Evolutionary conservation across 64 coral and sea anemone genomes (phyloP).

Genomic region (Actinia tenebrosa): DNA sequence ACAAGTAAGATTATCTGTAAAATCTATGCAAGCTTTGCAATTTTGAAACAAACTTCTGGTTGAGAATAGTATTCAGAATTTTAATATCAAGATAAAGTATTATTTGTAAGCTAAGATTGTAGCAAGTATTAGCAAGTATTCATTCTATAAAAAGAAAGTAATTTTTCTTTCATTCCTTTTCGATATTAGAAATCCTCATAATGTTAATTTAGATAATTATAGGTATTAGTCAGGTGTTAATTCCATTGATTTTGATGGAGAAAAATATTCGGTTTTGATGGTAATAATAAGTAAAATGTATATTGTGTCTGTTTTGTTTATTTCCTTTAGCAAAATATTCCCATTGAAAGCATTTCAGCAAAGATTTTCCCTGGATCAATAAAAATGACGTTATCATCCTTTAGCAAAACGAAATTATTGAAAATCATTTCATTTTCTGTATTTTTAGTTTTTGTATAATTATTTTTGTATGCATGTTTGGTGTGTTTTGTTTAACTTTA

Average conservation of each 20-base stretch:
- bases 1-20: background rate
- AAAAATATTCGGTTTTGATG: background rate
- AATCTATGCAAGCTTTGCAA: background rate
- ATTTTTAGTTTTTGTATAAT: no score
- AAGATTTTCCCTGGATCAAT: background rate
- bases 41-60: no score
- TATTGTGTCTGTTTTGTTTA: background rate
- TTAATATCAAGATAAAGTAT: no score
- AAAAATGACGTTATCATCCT: background rate
- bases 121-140: background rate
- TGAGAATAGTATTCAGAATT: no score
- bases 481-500: background rate
- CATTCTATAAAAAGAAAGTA: background rate
- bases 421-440: background rate
- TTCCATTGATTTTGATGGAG: background rate
- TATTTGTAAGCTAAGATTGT: no score
- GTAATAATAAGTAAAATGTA: background rate
- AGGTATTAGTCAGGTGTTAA: background rate
- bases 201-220: background rate
- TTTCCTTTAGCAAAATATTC: background rate
- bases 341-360: background rate
- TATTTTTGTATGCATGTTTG: no score
- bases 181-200: background rate
- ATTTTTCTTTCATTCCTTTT: background rate
- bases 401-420: background rate